Evolutionary conservation across 2,797 vertebrate genomes (phyloP), one percentile per base, ranked within the genome.

Genomic region (Erethizon dorsatum): DNA sequence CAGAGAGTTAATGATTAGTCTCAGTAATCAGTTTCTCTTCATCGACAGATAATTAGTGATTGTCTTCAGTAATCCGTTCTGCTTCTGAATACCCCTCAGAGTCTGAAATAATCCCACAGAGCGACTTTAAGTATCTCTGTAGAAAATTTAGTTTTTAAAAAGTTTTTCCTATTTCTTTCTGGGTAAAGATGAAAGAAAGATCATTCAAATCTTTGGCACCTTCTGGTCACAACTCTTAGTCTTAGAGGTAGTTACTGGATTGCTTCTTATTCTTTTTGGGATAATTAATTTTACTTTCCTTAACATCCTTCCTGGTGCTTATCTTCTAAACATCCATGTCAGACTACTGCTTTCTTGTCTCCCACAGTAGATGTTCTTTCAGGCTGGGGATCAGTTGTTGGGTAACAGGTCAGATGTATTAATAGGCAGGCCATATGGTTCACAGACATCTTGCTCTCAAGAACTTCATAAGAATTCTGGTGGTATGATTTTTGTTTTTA

Each of bases 371-470:
- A 90, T 73, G 54, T 91, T 83, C 77, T 57, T 82, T 56, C 69
- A 93, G 85, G 65, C 63, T 37, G 73, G 71, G 50, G 33, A 97
- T 56, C 50, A 33, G 82, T 91, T 88, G 79, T 71, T 94, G 92
- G 95, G 85, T 95, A 88, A 75, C 31, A 47, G 96, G 96, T 98
- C 96, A 96, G 52, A 59, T 84, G 59, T 96, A 95, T 97, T 98
- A 96, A 97, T 94, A 97, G 95, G 65, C 73, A 94, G 85, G 88
- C 92, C 95, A 95, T 95, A 91, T 97, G 94, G 90, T 97, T 96
- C 95, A 63, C 47, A 97, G 96, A 90, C 82, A 94, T 82, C 97
- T 94, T 90, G 84, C 93, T 98, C 75, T 93, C 87, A 96, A 88
- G 82, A 92, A 88, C 82, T 94, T 93, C 56, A 86, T 95, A 96